Evolutionary conservation across 2,113 vertebrate species (phyloP), one percentile per base, ranked within the genome.

Genomic region (Agapornis roseicollis): DNA sequence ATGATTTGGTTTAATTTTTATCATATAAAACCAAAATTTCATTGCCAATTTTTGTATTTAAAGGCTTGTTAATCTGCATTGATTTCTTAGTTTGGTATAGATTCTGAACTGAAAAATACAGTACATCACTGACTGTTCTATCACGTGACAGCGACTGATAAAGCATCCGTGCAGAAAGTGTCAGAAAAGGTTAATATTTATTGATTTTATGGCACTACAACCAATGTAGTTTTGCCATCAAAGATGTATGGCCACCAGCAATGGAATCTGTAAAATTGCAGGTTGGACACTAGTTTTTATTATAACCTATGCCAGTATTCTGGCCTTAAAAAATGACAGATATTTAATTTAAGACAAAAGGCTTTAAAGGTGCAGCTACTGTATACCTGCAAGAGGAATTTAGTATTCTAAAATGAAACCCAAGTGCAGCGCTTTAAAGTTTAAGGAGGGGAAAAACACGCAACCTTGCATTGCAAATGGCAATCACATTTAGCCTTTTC

Each of bases 141-240:
- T 97, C 95, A 97, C 96, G 95, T 98, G 98, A 97, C 97, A 98
- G 97, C 80, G 5, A 92, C 76, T 98, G 98, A 98, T 98, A 97
- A 98, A 98, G 97, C 96, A 89, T 97, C 97, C 13, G 55, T 96
- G 96, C 96, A 97, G 97, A 88, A 95, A 97, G 97, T 98, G 97
- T 97, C 98, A 97, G 97, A 96, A 98, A 98, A 98, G 98, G 98
- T 98, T 98, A 98, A 98, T 98, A 98, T 98, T 98, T 98, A 98
- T 98, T 98, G 97, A 98, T 98, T 98, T 98, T 97, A 94, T 97
- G 97, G 96, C 7, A 93, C 97, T 97, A 93, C 97, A 97, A 93
- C 97, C 97, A 97, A 74, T 96, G 97, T 97, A 96, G 96, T 97
- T 97, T 97, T 98, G 96, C 98, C 95, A 93, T 97, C 96, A 94